Evolutionary conservation across 2,797 vertebrate genomes (phyloP).

Genomic region (Cyprinodon diabolis): DNA sequence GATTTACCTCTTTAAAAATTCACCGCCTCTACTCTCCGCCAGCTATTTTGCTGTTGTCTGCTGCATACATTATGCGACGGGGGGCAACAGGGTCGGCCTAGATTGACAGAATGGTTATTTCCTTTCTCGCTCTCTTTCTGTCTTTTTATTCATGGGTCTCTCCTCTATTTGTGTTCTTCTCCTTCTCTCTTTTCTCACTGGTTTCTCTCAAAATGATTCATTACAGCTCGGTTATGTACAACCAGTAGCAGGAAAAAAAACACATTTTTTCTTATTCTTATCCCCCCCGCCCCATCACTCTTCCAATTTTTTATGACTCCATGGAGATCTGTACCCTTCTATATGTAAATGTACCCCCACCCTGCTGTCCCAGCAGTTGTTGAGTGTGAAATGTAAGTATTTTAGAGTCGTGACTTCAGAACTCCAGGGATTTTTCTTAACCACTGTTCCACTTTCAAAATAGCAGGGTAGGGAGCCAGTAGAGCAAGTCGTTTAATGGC

Average conservation of each 20-base stretch:
- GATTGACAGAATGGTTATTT: slow-evolving; percentile 24
- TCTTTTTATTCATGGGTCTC: slow-evolving; percentile 11
- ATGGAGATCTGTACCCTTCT: slow-evolving; percentile 48
- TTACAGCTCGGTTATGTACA: slow-evolving; percentile 24
- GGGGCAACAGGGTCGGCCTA: slow-evolving; percentile 33
- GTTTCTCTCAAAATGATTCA: slow-evolving; percentile 23
- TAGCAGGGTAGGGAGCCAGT: slow-evolving; percentile 36
- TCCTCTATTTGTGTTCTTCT: slow-evolving; percentile 16
- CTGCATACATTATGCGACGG: slow-evolving; percentile 17
- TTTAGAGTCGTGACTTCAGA: slow-evolving; percentile 56
- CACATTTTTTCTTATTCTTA: slow-evolving; percentile 9
- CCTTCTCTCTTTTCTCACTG: slow-evolving; percentile 15
- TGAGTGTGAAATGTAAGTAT: slow-evolving; percentile 55
- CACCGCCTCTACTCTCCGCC: slow-evolving; percentile 8
- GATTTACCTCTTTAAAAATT: slow-evolving; percentile 8
- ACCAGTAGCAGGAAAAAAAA: slow-evolving; percentile 22
- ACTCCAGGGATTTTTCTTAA: slow-evolving; percentile 35
- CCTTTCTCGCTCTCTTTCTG: slow-evolving; percentile 10
- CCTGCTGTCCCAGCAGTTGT: slow-evolving; percentile 41
- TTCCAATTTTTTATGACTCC: slow-evolving; percentile 3
- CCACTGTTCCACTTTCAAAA: slow-evolving; percentile 33
- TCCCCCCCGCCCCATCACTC: slow-evolving; percentile 6
- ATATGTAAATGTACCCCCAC: slow-evolving; percentile 62
- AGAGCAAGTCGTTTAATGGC: slow-evolving; percentile 55
- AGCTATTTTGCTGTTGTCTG: slow-evolving; percentile 30